phyloP scores from a whole-genome alignment of 37 sponge, comb jelly and placozoan species.

The Halichondria panicea region DNA sequence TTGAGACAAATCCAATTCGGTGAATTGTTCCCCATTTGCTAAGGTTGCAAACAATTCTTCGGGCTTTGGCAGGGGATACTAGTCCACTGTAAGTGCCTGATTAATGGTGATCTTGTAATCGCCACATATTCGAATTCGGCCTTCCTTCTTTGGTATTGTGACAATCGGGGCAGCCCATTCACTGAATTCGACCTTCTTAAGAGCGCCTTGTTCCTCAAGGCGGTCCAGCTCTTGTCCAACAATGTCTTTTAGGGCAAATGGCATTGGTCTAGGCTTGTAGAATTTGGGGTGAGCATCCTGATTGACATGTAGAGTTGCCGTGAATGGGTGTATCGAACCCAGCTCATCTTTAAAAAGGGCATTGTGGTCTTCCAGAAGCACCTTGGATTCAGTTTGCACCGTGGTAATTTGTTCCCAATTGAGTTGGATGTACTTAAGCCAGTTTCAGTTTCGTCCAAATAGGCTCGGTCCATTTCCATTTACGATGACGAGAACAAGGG shows the following conservation, averaged over 20 bases:
- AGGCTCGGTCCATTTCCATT: constrained; percentile 2
- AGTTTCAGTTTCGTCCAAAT: constrained; percentile 8
- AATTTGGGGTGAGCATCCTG: not conserved
- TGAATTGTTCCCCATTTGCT: constrained; percentile 21
- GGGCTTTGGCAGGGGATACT: constrained; percentile 33
- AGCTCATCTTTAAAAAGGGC: constrained; percentile 11
- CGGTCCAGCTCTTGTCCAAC: constrained; percentile 5
- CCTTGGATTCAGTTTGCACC: not conserved
- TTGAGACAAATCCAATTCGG: constrained; percentile 33
- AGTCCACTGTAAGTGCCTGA: constrained; percentile 15
- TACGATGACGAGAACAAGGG: constrained; percentile 3
- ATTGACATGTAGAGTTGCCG: not conserved
- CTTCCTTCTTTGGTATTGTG: constrained; percentile 39
- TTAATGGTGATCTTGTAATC: constrained; percentile 54
- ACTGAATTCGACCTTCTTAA: constrained; percentile 13
- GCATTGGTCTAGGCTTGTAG: constrained; percentile 6
- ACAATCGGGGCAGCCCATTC: constrained; percentile 59
- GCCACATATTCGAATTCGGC: constrained; percentile 27
- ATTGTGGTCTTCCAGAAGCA: not conserved
- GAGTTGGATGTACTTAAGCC: not conserved
- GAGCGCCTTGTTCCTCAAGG: not conserved
- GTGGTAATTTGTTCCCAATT: not conserved
- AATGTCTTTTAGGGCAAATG: not conserved
- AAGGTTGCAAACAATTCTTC: constrained; percentile 37
- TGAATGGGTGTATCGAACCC: not conserved